Evolutionary conservation across 2,888 invertebrate genomes (phyloP), one percentile per base, ranked within the genome.

Genomic region (Neoaliturus tenellus): DNA sequence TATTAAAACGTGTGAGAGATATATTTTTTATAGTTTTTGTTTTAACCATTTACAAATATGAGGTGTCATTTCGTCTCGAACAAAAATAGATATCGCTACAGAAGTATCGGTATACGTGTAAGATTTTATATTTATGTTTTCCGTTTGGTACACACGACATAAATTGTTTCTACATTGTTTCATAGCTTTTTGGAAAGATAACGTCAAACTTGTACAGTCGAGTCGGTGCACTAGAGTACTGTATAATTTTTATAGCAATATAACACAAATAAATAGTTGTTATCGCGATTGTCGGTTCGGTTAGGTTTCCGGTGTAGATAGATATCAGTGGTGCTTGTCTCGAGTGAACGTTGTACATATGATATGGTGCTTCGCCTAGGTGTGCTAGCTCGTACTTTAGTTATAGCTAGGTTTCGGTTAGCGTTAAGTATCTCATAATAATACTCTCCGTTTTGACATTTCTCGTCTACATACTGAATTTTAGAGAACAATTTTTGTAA

Each of bases 171-270:
- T 28, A 62, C 62, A 62, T 28, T 12, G 62, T 28, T 62, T 14
- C 31, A 62, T 31, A 17, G 62, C 62, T 62, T 62, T 62, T 62
- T 62, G 31, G 28, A 62, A 62, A 62, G 62, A 62, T 28, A 62
- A 25, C 31, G 62, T 62, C 62, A n/a, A 17, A 62, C 62, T 14
- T 62, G 62, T 62, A 62, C 62, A 62, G 39, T 39, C 23, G 23
- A 33, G 35, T 71, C 23, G 48, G 17, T 75, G 48, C 75, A 75
- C 48, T 44, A 75, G 75, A 75, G 25, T 75, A 75, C 75, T 44
- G 75, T 75, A 75, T 75, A 75, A 75, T 75, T 75, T 75, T 75
- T 75, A 75, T 75, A 75, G 75, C 75, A 75, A 75, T 75, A 75
- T 75, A 75, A 75, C 75, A 44, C 75, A 69, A 69, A 69, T 62